Evolutionary conservation across 2,797 vertebrate species (phyloP), one percentile per base, ranked within the genome.

Genomic region (Catharus ustulatus): DNA sequence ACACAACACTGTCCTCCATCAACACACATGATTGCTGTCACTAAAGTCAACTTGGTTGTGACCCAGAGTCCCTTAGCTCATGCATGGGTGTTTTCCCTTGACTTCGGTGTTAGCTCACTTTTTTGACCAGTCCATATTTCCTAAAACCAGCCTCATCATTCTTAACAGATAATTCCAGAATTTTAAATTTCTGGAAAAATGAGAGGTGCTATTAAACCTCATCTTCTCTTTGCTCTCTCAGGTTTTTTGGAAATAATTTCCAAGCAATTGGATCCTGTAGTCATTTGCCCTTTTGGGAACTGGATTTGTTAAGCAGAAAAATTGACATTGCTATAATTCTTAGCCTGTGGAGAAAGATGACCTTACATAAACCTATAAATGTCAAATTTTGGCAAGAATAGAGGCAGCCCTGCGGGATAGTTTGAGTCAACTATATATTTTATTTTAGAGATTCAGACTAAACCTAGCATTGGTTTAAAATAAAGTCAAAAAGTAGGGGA

Each of bases 351-450:
- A 94, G 72, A 94, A 90, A 84, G 76, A 78, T 73, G 92, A 95
- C 95, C 92, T 97, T 94, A 94, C 36, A 76, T 62, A 89, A 87
- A 95, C 87, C 80, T 88, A 73, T 45, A 95, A 94, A 96, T 89
- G 92, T 96, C 92, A 95, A 73, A 90, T 74, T 92, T 77, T 85
- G 46, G 43, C 27, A 84, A 82, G 62, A 91, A 66, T 59, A 51
- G 74, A 75, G 20, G 54, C 45, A 72, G 30, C 51, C 59, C 79
- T 52, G 49, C 32, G 34, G 72, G 24, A 62, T 8, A 54, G 58
- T 69, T 87, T 81, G 32, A 87, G 64, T 67, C 67, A 95, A 68
- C 23, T 67, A n/a, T 51, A 30, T 29, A 27, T 88, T 9, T 72
- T 84, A 86, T 85, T 90, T 82, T 58, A 74, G 49, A 63, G 34